phyloP scores from a whole-genome alignment of 2,797 vertebrate genomes.

The Phyllotis vaccarum region DNA sequence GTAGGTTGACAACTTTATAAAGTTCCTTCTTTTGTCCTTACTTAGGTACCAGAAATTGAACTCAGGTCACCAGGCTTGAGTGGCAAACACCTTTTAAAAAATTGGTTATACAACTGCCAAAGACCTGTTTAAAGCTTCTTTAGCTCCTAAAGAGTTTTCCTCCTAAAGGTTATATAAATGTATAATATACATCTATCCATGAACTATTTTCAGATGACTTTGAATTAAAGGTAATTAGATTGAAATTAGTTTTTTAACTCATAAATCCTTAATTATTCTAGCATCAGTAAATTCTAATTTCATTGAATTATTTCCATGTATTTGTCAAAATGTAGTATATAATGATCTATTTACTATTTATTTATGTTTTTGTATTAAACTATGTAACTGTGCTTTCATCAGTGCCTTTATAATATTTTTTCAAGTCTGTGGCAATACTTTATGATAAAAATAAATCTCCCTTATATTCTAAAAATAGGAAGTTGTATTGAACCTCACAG shows the following conservation, averaged over 20 bases:
- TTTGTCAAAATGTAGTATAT: not conserved
- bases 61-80: not conserved
- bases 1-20: too few relatives aligned
- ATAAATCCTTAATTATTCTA: not conserved
- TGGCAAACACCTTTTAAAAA: not conserved
- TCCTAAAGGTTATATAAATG: not conserved
- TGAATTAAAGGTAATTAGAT: not conserved
- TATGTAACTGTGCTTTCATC: not conserved
- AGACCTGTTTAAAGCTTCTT: not conserved
- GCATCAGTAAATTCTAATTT: not conserved
- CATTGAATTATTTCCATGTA: not conserved
- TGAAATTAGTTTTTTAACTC: not conserved
- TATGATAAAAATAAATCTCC: not conserved
- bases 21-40: not conserved
- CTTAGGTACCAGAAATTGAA: too few relatives aligned
- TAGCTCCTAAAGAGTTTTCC: not conserved
- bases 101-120: not conserved
- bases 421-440: not conserved
- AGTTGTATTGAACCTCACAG: not conserved
- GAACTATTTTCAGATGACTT: not conserved
- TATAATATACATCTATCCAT: not conserved
- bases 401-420: not conserved
- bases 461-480: not conserved
- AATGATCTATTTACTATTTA: not conserved
- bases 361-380: not conserved